A percentile compares a stretch with the other conserved stretches of the same genome.
phyloP scores from a whole-genome alignment of 2,888 invertebrate genomes.

The Brachypterus glaber region DNA sequence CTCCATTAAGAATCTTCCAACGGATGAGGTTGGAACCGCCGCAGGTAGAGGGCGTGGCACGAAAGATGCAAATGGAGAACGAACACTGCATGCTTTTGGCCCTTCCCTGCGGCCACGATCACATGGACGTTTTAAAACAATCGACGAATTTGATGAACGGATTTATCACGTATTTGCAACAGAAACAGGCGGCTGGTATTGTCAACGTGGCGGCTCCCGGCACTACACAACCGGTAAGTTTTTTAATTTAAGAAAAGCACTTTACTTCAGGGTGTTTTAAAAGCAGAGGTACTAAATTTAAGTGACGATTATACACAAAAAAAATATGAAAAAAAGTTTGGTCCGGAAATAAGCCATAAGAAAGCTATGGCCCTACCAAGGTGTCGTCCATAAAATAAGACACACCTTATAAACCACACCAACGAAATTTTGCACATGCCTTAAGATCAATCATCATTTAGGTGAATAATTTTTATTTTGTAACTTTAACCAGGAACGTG shows the following conservation, averaged over 20 bases:
- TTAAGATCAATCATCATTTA: too few species aligned
- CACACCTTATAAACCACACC: too few species aligned
- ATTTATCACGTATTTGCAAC: slow-evolving; percentile 92
- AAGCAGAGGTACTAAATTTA: too few species aligned
- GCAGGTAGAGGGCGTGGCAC: slow-evolving; percentile 91
- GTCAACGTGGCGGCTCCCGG: slow-evolving; percentile 91
- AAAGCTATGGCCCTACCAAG: too few species aligned
- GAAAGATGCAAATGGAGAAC: slow-evolving; percentile 94
- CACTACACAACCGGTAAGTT: slow-evolving; percentile 63
- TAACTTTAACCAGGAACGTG: too few species aligned
- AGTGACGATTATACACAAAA: neutral
- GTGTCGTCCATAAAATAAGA: too few species aligned
- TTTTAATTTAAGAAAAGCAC: slow-evolving; percentile 3
- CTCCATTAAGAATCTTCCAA: slow-evolving; percentile 87
- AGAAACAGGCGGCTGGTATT: slow-evolving; percentile 97
- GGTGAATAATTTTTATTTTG: too few species aligned
- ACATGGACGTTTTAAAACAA: slow-evolving; percentile 88
- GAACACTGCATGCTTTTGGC: slow-evolving; percentile 96
- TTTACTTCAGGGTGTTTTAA: neutral
- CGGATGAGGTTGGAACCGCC: slow-evolving; percentile 94
- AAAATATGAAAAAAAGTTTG: too few species aligned
- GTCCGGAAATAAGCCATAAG: too few species aligned
- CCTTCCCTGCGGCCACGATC: slow-evolving; percentile 89
- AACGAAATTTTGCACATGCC: too few species aligned
- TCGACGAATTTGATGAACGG: slow-evolving; percentile 81